Percentiles rank a stretch among this genome's conserved stretches.
Evolutionary conservation across 2,888 invertebrate genomes (phyloP).

Genomic region (Papilio elwesi): DNA sequence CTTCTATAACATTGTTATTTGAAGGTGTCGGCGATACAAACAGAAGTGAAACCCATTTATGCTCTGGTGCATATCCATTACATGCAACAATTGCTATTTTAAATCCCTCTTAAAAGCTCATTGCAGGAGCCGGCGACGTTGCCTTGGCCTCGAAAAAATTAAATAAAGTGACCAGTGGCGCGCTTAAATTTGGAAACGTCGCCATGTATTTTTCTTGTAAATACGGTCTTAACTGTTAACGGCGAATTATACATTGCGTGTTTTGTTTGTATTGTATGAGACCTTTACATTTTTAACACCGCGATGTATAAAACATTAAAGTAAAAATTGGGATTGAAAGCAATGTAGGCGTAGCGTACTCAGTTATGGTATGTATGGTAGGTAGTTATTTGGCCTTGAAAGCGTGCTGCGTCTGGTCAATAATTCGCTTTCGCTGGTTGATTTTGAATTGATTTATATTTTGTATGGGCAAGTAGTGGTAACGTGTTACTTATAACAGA

Average conservation of each 20-base stretch:
- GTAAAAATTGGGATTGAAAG: not conserved
- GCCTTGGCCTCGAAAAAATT: constrained; percentile 42
- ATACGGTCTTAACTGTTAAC: not conserved
- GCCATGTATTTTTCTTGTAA: constrained; percentile 13
- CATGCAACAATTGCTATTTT: constrained; percentile 64
- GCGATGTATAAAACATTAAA: not conserved
- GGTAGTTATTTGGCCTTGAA: not conserved
- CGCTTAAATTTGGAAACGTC: constrained; percentile 36
- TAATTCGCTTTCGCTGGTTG: not conserved
- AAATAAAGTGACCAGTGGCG: constrained; percentile 35
- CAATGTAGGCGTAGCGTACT: not conserved
- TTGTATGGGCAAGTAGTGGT: not conserved
- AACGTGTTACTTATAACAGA: not conserved
- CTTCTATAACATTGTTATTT: constrained; percentile 55
- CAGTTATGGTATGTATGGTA: no score
- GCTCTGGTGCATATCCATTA: constrained; percentile 82
- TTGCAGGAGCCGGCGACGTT: constrained; percentile 54
- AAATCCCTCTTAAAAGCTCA: constrained; percentile 65
- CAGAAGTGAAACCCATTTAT: constrained; percentile 68
- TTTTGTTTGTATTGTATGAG: not conserved
- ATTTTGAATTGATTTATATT: constrained; percentile 5
- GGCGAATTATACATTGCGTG: not conserved
- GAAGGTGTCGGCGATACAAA: constrained; percentile 65
- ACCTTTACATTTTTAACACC: not conserved
- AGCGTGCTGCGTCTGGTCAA: not conserved